Conservation (phyloP, 2,113 vertebrate genomes). For the Eretmochelys imbricata region DNA sequence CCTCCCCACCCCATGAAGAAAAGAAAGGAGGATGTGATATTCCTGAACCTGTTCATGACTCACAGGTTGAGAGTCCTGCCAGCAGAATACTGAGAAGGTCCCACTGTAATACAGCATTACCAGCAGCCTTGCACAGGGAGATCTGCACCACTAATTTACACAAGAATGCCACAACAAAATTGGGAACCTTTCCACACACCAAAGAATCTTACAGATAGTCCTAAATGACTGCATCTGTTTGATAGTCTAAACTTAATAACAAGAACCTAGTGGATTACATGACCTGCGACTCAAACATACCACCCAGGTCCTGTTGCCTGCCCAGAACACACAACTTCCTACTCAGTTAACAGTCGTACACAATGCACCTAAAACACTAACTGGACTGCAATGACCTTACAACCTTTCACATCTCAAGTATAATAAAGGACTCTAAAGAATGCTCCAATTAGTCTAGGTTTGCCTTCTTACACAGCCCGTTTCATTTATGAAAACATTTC, state of each 20-base stretch:
- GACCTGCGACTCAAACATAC: not conserved
- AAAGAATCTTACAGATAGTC: not conserved
- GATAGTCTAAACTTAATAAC: not conserved
- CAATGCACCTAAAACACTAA: rapidly evolving
- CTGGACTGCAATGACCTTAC: not conserved
- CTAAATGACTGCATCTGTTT: not conserved
- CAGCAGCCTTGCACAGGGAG: not conserved
- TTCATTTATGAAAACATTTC: not conserved
- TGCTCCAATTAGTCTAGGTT: not conserved
- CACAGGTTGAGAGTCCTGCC: not conserved
- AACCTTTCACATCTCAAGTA: not conserved
- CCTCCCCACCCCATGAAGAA: not conserved
- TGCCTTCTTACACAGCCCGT: not conserved
- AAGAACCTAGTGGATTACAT: not conserved
- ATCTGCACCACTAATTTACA: not conserved
- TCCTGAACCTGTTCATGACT: not conserved
- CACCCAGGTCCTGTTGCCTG: not conserved
- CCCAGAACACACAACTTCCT: not conserved
- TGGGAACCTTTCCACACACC: not conserved
- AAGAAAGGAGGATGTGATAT: not conserved
- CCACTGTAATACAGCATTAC: not conserved
- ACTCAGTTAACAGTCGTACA: not conserved
- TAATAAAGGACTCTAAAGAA: not conserved
- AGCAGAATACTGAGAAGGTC: not conserved
- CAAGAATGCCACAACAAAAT: not conserved